Conservation (phyloP, 2,797 vertebrate genomes). For the Oryzias sinensis region DNA sequence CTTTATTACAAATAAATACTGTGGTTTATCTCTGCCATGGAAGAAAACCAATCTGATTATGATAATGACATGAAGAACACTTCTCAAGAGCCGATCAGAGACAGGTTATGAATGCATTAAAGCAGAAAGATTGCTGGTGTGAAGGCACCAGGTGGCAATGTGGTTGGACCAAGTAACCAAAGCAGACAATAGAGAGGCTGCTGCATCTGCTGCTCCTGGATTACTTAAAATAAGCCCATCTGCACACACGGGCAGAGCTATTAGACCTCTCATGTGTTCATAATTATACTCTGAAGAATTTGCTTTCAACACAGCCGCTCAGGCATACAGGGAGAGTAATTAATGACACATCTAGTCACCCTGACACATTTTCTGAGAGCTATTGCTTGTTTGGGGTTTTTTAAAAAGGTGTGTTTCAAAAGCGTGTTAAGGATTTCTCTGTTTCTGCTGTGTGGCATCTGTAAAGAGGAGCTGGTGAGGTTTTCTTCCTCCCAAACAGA, state of each 20-base stretch:
- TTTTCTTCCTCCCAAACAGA: constrained; percentile 63
- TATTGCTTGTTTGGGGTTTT: constrained; percentile 51
- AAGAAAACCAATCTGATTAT: constrained; percentile 17
- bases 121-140: constrained; percentile 18
- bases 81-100: constrained; percentile 6
- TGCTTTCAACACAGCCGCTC: constrained; percentile 46
- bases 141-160: constrained; percentile 60
- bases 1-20: not conserved
- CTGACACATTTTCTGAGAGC: constrained; percentile 54
- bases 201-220: constrained; percentile 57
- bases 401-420: constrained; percentile 44
- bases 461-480: constrained; percentile 57
- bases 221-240: constrained; percentile 57
- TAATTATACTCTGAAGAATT: constrained; percentile 51
- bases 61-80: constrained; percentile 25
- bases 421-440: constrained; percentile 39
- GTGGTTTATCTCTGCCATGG: not conserved
- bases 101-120: constrained; percentile 27
- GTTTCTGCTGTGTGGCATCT: constrained; percentile 38
- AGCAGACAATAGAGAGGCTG: constrained; percentile 61
- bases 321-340: constrained; percentile 39
- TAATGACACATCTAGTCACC: constrained; percentile 54
- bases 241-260: constrained; percentile 47
- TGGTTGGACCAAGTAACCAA: constrained; percentile 47
- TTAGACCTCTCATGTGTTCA: constrained; percentile 47